A percentile compares a stretch with the other conserved stretches of the same genome.
These are phyloP conservation scores for Hedya salicella DNA, from an alignment of 2,888 invertebrate genomes.

Conservation along the genomic window DNA sequence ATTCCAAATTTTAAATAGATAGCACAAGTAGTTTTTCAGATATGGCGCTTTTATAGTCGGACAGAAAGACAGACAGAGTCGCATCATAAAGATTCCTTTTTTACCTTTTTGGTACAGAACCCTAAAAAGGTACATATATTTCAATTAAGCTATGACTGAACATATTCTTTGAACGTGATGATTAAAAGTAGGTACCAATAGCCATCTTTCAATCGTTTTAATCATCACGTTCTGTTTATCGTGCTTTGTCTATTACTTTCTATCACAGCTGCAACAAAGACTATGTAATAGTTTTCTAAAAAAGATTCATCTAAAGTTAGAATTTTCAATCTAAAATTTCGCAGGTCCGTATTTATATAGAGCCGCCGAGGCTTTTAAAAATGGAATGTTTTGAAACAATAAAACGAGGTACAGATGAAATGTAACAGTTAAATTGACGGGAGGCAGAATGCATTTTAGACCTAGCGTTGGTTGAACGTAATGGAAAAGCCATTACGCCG, in stretches of 20 bases:
- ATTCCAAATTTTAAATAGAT: too few relatives aligned
- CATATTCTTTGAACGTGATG: too few relatives aligned
- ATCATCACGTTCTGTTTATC: not conserved
- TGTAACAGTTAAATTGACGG: conserved; percentile 2
- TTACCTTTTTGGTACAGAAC: too few relatives aligned
- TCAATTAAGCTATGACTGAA: not conserved
- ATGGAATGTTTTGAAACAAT: not conserved
- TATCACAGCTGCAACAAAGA: not conserved
- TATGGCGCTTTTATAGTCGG: too few relatives aligned
- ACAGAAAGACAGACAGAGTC: too few relatives aligned
- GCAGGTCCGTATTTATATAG: not conserved
- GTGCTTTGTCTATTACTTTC: not conserved
- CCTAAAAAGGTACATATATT: too few relatives aligned
- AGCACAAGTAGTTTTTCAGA: too few relatives aligned
- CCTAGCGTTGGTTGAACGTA: conserved; percentile 8
- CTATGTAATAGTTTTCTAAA: not conserved
- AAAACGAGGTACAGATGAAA: not conserved
- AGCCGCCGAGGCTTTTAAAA: not conserved
- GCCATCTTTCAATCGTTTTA: too few relatives aligned
- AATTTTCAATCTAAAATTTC: not conserved
- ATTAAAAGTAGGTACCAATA: too few relatives aligned
- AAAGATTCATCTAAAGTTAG: not conserved
- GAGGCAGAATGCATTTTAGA: conserved; percentile 2
- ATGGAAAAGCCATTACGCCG: conserved; percentile 24
- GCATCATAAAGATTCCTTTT: too few relatives aligned